Evolutionary conservation across 2,797 vertebrate species (phyloP).

Genomic region (Petrocephalus schoutedeni): DNA sequence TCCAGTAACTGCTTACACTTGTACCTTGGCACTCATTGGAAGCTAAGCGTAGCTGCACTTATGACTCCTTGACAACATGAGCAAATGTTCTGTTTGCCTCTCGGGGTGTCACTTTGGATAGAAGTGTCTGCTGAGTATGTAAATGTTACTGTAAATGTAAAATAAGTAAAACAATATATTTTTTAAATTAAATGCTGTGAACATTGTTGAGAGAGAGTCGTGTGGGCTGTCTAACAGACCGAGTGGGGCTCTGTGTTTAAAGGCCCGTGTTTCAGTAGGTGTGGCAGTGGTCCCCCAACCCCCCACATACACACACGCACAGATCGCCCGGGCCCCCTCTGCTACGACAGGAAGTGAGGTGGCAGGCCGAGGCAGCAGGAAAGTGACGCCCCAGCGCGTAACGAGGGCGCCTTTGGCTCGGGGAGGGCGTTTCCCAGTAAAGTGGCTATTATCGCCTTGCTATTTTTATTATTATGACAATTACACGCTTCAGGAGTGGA

Average conservation of each 20-base stretch:
- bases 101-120: not conserved
- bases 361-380: slow-evolving; percentile 49
- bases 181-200: not conserved
- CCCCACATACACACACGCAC: not conserved
- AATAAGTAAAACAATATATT: not conserved
- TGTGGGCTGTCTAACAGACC: not conserved
- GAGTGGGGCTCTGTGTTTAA: not conserved
- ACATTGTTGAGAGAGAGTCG: not conserved
- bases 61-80: not conserved
- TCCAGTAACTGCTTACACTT: not conserved
- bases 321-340: not conserved
- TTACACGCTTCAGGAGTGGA: slow-evolving; percentile 75
- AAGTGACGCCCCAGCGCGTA: slow-evolving; percentile 51
- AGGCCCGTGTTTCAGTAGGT: not conserved
- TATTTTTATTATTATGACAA: slow-evolving; percentile 80
- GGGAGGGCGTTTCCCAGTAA: slow-evolving; percentile 63
- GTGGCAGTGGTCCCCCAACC: not conserved
- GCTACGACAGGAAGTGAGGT: not conserved
- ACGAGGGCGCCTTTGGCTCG: slow-evolving; percentile 48
- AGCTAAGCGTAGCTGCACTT: not conserved
- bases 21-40: not conserved
- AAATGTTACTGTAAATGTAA: not conserved
- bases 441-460: slow-evolving; percentile 74
- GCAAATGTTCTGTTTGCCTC: not conserved
- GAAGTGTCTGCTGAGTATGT: not conserved